Conservation (phyloP, 2,888 invertebrate species). For the Drosophila helvetica region DNA sequence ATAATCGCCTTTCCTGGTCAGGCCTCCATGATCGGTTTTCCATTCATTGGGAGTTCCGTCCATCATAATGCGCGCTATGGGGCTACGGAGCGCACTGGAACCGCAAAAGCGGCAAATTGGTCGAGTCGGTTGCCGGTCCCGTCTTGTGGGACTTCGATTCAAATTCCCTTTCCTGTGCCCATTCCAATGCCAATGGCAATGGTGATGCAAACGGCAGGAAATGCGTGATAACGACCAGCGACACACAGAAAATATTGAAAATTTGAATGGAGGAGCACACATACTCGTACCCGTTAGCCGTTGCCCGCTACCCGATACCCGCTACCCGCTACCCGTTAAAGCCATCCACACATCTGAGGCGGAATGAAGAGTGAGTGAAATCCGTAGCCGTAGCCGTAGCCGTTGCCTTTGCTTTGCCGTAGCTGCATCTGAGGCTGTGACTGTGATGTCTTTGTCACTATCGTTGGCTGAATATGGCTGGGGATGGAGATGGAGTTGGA, state of each 20-base stretch:
- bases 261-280: constrained; percentile 59
- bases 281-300: too few relatives aligned
- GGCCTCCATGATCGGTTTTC: constrained; percentile 5
- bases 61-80: constrained; percentile 61
- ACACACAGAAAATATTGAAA: constrained; percentile 63
- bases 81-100: constrained; percentile 59
- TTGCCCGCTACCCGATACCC: too few relatives aligned
- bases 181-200: constrained; percentile 41
- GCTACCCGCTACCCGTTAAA: neutral
- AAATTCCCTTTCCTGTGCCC: constrained; percentile 11
- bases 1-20: too few relatives aligned
- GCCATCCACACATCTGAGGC: constrained; percentile 20
- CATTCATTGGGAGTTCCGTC: constrained; percentile 8
- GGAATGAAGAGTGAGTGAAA: constrained; percentile 39
- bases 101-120: constrained; percentile 72
- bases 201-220: constrained; percentile 73
- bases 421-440: constrained; percentile 9
- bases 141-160: constrained; percentile 31
- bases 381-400: constrained; percentile 20
- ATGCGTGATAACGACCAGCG: constrained; percentile 74
- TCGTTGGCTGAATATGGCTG: constrained; percentile 3
- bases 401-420: neutral
- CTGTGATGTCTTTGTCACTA: constrained; percentile 40
- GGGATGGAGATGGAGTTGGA: constrained; percentile 7
- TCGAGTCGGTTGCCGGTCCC: constrained; percentile 55